These are phyloP conservation scores for Centruroides vittatus DNA, from an alignment of 1,140 invertebrate species.

Conservation along the genomic window DNA sequence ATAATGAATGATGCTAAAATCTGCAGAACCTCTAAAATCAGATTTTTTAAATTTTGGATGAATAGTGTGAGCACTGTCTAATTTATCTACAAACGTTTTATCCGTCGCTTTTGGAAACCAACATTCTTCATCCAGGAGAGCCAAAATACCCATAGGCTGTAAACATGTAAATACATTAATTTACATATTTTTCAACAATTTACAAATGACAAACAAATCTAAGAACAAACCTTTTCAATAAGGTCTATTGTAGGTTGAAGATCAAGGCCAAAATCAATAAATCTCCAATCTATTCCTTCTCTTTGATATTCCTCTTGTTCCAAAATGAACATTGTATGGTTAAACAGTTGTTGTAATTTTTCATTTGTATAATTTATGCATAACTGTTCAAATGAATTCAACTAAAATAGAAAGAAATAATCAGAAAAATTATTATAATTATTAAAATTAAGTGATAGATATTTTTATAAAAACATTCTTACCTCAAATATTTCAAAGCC, in stretches of 20 bases:
- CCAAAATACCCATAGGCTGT: constrained; percentile 94
- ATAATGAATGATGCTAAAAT: constrained; percentile 97
- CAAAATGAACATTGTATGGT: constrained; percentile 99
- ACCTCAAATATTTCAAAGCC: constrained; percentile 98
- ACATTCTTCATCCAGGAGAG: constrained; percentile 94
- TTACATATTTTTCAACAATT: neutral
- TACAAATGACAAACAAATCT: neutral
- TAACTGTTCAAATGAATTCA: constrained; percentile 96
- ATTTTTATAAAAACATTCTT: neutral
- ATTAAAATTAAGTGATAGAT: neutral
- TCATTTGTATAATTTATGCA: constrained; percentile 99
- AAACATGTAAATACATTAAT: constrained; percentile 7
- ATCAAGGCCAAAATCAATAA: constrained; percentile 98
- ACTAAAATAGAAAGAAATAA: constrained; percentile 17
- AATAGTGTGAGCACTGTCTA: constrained; percentile 75
- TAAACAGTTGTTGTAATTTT: constrained; percentile 98
- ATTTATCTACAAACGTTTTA: constrained; percentile 95
- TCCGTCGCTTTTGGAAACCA: constrained; percentile 99
- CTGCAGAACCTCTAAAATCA: constrained; percentile 88
- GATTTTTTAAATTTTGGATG: constrained; percentile 98
- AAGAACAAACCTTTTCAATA: constrained; percentile 68
- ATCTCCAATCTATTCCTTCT: constrained; percentile 99
- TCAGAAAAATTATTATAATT: neutral
- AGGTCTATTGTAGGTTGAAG: constrained; percentile 98
- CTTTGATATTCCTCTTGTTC: constrained; percentile 99